Conservation (phyloP, 2,113 vertebrate species). For the Galemys pyrenaicus region DNA sequence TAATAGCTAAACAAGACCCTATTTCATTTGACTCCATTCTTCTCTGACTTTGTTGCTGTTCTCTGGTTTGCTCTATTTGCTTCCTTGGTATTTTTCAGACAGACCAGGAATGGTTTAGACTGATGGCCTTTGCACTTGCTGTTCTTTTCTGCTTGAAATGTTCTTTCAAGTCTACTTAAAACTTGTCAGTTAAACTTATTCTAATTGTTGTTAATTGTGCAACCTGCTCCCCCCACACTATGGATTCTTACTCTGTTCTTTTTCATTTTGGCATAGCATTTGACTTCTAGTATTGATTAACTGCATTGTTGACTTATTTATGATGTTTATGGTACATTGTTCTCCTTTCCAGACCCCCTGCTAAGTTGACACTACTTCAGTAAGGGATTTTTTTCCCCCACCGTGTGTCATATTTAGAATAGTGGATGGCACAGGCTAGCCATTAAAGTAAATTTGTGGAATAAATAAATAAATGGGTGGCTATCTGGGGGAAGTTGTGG, state of each 20-base stretch:
- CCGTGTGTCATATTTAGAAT: not conserved
- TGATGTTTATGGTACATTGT: not conserved
- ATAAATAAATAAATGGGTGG: not conserved
- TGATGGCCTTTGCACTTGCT: not conserved
- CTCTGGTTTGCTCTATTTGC: not conserved
- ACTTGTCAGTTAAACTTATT: not conserved
- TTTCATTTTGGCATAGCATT: not conserved
- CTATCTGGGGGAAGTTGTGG: not conserved
- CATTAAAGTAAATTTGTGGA: constrained; percentile 5
- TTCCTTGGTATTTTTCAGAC: not conserved
- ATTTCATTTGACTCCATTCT: not conserved
- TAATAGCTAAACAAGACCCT: not conserved
- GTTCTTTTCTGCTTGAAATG: not conserved
- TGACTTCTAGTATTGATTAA: not conserved
- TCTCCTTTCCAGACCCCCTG: not conserved
- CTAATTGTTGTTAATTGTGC: not conserved
- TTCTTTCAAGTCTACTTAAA: constrained; percentile 15
- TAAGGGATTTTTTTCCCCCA: not conserved
- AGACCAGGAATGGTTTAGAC: not conserved
- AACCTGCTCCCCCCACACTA: not conserved
- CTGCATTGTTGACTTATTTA: not conserved
- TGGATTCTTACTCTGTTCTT: not conserved
- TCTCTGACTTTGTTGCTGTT: not conserved
- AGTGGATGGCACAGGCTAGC: not conserved
- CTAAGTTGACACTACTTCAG: not conserved